phyloP scores from a whole-genome alignment of 37 sponge, comb jelly and placozoan genomes.

The Corticium candelabrum region DNA sequence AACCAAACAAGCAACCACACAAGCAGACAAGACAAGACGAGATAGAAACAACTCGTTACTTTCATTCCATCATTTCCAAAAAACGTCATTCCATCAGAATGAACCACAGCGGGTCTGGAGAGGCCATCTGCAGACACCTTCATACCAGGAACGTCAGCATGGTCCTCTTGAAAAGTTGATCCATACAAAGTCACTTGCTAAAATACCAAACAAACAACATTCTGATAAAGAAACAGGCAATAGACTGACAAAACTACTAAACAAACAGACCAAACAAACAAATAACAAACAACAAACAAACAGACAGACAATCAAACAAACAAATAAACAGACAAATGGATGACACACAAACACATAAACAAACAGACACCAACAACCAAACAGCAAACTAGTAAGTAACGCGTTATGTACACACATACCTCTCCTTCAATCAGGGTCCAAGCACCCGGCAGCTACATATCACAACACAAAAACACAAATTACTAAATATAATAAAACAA shows the following conservation, averaged over 20 bases:
- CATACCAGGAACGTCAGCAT: conserved; percentile 41
- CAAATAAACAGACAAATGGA: too few relatives aligned
- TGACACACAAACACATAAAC: too few relatives aligned
- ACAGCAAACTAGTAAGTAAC: too few relatives aligned
- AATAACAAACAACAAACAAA: too few relatives aligned
- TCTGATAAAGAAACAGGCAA: too few relatives aligned
- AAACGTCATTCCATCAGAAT: conserved; percentile 51
- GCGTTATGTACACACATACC: conserved; percentile 17
- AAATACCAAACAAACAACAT: background rate
- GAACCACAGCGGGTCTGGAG: conserved; percentile 54
- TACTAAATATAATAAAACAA: background rate
- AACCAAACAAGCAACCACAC: too few relatives aligned
- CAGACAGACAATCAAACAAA: too few relatives aligned
- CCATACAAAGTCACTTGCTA: conserved; percentile 77
- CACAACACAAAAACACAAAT: conserved; percentile 7
- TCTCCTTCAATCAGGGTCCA: conserved; percentile 74
- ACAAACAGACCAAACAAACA: too few relatives aligned
- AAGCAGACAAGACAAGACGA: too few relatives aligned
- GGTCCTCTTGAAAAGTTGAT: conserved; percentile 48
- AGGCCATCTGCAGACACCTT: conserved; percentile 52
- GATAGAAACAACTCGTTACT: too few relatives aligned
- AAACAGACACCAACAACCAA: too few relatives aligned
- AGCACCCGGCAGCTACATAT: conserved; percentile 66
- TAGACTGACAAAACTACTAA: too few relatives aligned
- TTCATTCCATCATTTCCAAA: conserved; percentile 75